phyloP scores from a whole-genome alignment of 2,888 invertebrate genomes.

The Scrobipalpa costella region DNA sequence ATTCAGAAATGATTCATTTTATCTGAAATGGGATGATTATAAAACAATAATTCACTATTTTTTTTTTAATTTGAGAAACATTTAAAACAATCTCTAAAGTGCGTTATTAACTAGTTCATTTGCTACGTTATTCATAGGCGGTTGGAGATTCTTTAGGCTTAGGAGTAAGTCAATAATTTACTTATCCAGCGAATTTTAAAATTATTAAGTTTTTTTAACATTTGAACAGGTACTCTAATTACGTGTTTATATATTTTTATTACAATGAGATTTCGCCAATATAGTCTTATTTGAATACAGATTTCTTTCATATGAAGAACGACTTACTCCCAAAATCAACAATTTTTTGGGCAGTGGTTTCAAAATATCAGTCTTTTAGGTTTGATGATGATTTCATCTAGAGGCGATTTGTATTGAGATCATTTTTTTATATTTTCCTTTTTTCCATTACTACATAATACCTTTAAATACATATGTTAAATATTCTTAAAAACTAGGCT shows the following conservation, averaged over 20 bases:
- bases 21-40: too few species aligned
- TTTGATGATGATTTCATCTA: slow-evolving; percentile 25
- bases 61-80: not conserved
- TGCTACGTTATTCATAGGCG: slow-evolving; percentile 8
- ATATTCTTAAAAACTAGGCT: slow-evolving; percentile 28
- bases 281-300: too few species aligned
- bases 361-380: slow-evolving; percentile 24
- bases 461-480: slow-evolving; percentile 22
- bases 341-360: slow-evolving; percentile 19
- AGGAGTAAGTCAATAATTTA: slow-evolving; percentile 9
- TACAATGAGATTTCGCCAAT: not conserved
- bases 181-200: not conserved
- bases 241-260: not conserved
- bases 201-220: not conserved
- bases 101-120: not conserved
- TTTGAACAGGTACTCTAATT: not conserved
- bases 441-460: slow-evolving; percentile 14
- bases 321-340: slow-evolving; percentile 21
- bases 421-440: slow-evolving; percentile 25
- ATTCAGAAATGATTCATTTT: too few species aligned
- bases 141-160: slow-evolving; percentile 15
- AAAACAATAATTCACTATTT: too few species aligned
- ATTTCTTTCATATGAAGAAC: not conserved
- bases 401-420: slow-evolving; percentile 29
- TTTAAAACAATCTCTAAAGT: not conserved